Evolutionary conservation across 1,140 invertebrate genomes (phyloP).

Genomic region (Brachionus manjavacas): DNA sequence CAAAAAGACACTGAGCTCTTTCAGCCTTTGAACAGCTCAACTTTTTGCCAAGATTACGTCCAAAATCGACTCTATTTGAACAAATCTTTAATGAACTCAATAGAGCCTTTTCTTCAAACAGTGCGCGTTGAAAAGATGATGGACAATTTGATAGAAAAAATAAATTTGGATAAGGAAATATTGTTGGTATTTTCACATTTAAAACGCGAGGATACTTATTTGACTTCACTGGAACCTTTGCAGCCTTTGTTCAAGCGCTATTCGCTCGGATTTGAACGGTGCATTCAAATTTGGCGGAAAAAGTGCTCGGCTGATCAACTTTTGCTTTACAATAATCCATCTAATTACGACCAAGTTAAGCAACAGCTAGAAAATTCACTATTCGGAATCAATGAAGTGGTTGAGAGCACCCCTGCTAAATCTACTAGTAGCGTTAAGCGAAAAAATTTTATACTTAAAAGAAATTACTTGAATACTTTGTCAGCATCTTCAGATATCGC

Average conservation of each 20-base stretch:
- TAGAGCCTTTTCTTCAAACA: conserved; percentile 17
- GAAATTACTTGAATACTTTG: background rate
- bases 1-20: background rate
- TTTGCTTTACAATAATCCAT: background rate
- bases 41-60: conserved; percentile 35
- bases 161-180: conserved; percentile 38
- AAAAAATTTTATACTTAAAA: conserved; percentile 17
- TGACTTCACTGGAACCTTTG: conserved; percentile 5
- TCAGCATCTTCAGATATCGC: background rate
- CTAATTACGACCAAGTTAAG: background rate
- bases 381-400: background rate
- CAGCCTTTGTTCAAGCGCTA: conserved; percentile 37
- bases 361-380: conserved; percentile 6
- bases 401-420: background rate
- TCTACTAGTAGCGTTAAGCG: background rate
- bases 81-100: conserved; percentile 26
- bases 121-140: background rate
- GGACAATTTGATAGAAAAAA: conserved; percentile 12
- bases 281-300: conserved; percentile 39
- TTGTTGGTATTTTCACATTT: conserved; percentile 35
- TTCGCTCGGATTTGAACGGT: conserved; percentile 14
- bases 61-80: conserved; percentile 35
- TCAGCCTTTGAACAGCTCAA: background rate
- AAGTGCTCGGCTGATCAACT: conserved; percentile 38
- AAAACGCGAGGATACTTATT: conserved; percentile 31